These are phyloP conservation scores for Hippocampus comes DNA, from an alignment of 2,113 vertebrate genomes.

Conservation along the genomic window DNA sequence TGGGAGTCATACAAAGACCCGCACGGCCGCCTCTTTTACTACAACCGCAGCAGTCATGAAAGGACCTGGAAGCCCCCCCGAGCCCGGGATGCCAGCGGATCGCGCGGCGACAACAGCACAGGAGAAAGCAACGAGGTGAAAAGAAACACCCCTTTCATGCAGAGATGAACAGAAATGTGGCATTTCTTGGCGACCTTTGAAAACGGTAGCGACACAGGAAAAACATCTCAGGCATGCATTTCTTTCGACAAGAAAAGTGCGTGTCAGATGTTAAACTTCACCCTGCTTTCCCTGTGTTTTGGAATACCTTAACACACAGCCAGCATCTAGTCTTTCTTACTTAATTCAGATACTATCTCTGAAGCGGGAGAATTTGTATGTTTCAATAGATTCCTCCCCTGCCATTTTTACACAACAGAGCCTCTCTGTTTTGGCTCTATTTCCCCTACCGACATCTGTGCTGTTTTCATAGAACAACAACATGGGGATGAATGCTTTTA, in stretches of 20 bases:
- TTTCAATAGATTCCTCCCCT: background rate
- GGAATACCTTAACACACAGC: background rate
- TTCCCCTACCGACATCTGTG: background rate
- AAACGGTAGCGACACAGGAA: no score
- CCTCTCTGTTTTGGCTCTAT: background rate
- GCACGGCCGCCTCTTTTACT: constrained; percentile 86
- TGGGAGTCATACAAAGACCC: constrained; percentile 92
- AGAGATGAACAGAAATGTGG: background rate
- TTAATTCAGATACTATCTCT: background rate
- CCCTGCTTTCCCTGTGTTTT: background rate
- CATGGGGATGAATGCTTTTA: background rate
- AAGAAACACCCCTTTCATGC: background rate
- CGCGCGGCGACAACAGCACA: constrained; percentile 73
- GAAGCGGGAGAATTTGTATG: background rate
- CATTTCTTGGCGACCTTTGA: background rate
- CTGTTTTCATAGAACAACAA: background rate
- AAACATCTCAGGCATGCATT: no score
- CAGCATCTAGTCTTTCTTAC: no score
- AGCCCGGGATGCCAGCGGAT: constrained; percentile 72
- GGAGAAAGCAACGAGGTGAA: constrained; percentile 81
- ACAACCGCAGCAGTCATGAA: constrained; percentile 87
- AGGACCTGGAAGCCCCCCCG: constrained; percentile 94
- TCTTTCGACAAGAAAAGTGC: no score
- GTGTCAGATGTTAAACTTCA: background rate
- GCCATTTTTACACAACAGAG: background rate